A percentile compares a stretch with the other conserved stretches of the same genome.
Conservation (phyloP, 2,888 invertebrate genomes). For the Ochropacha duplaris region DNA sequence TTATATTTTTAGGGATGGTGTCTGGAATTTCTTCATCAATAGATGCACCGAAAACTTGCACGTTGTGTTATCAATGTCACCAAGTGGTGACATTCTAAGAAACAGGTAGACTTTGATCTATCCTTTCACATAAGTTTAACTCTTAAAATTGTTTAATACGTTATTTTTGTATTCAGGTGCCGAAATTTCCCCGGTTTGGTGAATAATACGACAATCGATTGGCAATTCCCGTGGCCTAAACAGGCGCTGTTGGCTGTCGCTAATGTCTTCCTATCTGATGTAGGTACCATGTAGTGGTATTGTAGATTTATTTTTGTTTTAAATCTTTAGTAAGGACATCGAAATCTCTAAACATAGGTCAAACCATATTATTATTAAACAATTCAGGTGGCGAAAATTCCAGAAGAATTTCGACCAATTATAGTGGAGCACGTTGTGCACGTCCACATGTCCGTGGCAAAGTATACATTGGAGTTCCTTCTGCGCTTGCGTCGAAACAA, state of each 20-base stretch:
- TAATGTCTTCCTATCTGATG: slow-evolving; percentile 90
- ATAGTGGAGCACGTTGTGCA: slow-evolving; percentile 94
- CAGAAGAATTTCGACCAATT: slow-evolving; percentile 85
- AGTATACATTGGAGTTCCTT: slow-evolving; percentile 88
- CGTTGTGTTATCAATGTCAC: slow-evolving; percentile 95
- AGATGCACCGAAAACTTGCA: slow-evolving; percentile 93
- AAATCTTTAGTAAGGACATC: too few relatives aligned
- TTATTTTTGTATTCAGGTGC: slow-evolving; percentile 71
- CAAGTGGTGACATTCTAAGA: slow-evolving; percentile 91
- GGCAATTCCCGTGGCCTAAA: slow-evolving; percentile 97
- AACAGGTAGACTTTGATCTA: slow-evolving; percentile 77
- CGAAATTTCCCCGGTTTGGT: slow-evolving; percentile 96
- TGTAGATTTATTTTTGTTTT: too few relatives aligned
- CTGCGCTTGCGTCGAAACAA: slow-evolving; percentile 90
- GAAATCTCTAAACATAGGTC: too few relatives aligned
- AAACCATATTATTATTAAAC: too few relatives aligned
- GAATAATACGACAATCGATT: slow-evolving; percentile 95
- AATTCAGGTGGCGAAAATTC: slow-evolving; percentile 84
- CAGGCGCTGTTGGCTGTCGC: slow-evolving; percentile 95
- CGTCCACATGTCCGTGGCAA: slow-evolving; percentile 89
- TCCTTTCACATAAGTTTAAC: background rate
- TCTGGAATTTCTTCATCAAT: slow-evolving; percentile 93
- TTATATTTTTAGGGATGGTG: slow-evolving; percentile 84
- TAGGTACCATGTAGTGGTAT: slow-evolving; percentile 58
- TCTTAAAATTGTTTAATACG: background rate